These are phyloP conservation scores for Hydraecia micacea DNA, from an alignment of 2,888 invertebrate species.

Conservation along the genomic window DNA sequence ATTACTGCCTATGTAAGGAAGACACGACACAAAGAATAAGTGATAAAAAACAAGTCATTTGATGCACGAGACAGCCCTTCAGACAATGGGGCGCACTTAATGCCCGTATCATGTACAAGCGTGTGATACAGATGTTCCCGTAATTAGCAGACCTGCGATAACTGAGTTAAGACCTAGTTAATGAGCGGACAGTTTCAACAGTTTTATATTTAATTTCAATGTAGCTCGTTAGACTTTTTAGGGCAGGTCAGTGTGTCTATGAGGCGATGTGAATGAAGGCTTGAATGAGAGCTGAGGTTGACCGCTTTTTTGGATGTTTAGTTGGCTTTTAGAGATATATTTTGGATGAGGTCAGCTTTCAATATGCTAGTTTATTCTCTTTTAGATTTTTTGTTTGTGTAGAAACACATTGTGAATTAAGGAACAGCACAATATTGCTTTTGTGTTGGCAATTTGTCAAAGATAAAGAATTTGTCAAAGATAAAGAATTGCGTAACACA, in stretches of 20 bases:
- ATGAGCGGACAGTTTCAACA: conserved; percentile 65
- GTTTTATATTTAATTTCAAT: conserved; percentile 58
- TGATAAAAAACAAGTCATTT: conserved; percentile 85
- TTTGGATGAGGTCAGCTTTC: not conserved
- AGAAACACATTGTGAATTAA: too few relatives aligned
- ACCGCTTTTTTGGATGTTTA: not conserved
- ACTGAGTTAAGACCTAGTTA: conserved; percentile 64
- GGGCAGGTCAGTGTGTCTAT: conserved; percentile 42
- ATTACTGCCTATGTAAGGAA: conserved; percentile 53
- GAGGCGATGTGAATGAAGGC: conserved; percentile 12
- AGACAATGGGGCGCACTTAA: conserved; percentile 86
- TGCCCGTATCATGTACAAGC: conserved; percentile 80
- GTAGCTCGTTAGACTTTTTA: conserved; percentile 30
- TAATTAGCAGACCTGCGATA: conserved; percentile 75
- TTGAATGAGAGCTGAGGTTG: not conserved
- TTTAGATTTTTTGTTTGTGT: not conserved
- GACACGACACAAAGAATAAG: conserved; percentile 75
- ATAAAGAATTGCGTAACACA: too few relatives aligned
- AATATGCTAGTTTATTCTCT: not conserved
- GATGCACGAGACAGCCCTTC: conserved; percentile 84
- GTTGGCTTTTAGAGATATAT: not conserved
- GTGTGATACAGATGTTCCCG: conserved; percentile 76
- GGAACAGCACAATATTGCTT: not conserved
- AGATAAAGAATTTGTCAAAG: not conserved
- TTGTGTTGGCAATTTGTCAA: not conserved